phyloP scores from a whole-genome alignment of 2,888 invertebrate genomes.

The Melangyna quadrimaculata region DNA sequence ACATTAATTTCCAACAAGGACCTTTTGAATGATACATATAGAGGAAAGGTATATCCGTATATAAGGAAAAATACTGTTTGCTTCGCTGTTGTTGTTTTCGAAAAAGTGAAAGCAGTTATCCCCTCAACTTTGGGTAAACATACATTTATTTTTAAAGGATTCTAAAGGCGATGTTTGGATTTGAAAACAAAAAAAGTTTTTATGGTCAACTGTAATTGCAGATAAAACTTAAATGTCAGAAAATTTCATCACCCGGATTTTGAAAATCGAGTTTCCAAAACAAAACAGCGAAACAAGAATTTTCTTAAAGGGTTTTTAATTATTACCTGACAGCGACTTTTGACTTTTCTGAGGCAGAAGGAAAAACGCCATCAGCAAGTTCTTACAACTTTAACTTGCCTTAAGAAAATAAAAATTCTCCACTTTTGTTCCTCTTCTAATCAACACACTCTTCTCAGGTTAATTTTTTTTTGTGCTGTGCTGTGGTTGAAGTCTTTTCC shows the following conservation, averaged over 20 bases:
- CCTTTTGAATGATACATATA: constrained; percentile 14
- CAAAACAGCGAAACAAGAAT: too few relatives aligned
- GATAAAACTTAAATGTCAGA: too few relatives aligned
- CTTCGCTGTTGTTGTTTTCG: constrained; percentile 18
- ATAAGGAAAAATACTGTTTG: background rate
- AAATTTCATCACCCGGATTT: too few relatives aligned
- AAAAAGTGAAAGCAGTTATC: constrained; percentile 50
- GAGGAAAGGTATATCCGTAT: background rate
- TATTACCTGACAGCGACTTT: too few relatives aligned
- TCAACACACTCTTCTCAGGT: constrained; percentile 22
- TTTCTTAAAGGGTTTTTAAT: too few relatives aligned
- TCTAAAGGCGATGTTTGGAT: background rate
- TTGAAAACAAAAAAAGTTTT: background rate
- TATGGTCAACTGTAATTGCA: too few relatives aligned
- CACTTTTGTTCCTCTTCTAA: constrained; percentile 48
- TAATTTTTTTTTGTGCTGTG: background rate
- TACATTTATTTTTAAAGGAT: background rate
- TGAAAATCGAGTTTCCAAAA: too few relatives aligned
- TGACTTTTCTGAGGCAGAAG: background rate
- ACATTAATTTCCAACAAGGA: constrained; percentile 58
- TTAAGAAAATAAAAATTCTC: background rate
- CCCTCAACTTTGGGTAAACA: background rate
- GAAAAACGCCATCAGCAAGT: background rate
- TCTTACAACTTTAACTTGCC: background rate
- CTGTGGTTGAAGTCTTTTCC: constrained; percentile 22